These are phyloP conservation scores for Acromyrmex heyeri DNA, from an alignment of 1,140 invertebrate species.

Conservation along the genomic window DNA sequence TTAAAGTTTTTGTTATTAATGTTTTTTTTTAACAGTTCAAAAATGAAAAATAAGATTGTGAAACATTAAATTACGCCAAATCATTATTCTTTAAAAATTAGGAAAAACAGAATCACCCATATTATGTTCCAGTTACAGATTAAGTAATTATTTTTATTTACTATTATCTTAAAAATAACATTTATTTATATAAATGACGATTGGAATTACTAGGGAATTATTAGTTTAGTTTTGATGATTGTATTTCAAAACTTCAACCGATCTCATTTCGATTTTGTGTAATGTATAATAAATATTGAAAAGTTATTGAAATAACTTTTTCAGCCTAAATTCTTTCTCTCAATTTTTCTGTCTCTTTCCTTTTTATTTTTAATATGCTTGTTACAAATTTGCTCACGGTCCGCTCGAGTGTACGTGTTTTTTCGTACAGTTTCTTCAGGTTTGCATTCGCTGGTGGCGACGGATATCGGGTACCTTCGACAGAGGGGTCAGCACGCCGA, in stretches of 20 bases:
- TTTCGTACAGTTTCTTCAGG: neutral
- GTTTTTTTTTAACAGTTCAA: too few species aligned
- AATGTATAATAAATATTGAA: neutral
- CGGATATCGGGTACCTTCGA: constrained; percentile 22
- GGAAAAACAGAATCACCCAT: too few species aligned
- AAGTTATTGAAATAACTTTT: neutral
- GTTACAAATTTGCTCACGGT: neutral
- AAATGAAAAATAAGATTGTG: too few species aligned
- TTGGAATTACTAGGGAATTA: neutral
- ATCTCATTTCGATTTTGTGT: neutral
- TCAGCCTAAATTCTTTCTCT: neutral
- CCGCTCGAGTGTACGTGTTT: neutral
- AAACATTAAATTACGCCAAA: too few species aligned
- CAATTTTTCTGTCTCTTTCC: neutral
- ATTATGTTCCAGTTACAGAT: too few species aligned
- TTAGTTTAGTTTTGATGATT: neutral
- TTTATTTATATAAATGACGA: too few species aligned
- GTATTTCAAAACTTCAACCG: neutral
- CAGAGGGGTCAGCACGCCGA: constrained; percentile 8
- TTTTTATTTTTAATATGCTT: neutral
- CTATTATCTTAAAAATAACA: too few species aligned
- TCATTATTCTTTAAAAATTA: too few species aligned
- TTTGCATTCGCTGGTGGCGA: constrained; percentile 11
- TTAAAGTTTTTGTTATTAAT: too few species aligned
- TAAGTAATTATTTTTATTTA: too few species aligned